Percentiles rank a stretch among this genome's conserved stretches.
These are phyloP conservation scores for Therioaphis trifolii DNA, from an alignment of 2,888 invertebrate genomes.

Conservation along the genomic window DNA sequence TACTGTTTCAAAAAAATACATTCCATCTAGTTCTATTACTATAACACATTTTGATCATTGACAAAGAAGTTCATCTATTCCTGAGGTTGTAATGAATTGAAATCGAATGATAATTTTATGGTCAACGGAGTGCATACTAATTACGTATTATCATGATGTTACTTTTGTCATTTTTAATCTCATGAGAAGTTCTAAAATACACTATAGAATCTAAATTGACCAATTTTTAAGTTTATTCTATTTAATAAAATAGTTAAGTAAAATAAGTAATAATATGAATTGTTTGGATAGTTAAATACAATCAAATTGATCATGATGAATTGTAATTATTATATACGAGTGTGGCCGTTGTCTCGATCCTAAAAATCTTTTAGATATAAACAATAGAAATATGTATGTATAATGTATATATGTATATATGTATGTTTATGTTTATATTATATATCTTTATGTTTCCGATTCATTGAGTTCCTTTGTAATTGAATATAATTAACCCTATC, in stretches of 20 bases:
- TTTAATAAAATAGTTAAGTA: slow-evolving; percentile 31
- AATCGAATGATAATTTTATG: too few relatives aligned
- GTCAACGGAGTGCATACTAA: too few relatives aligned
- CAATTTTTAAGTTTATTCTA: slow-evolving; percentile 19
- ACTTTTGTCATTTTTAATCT: slow-evolving; percentile 1
- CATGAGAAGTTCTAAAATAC: neutral
- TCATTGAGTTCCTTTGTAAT: too few relatives aligned
- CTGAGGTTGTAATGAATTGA: too few relatives aligned
- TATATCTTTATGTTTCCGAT: too few relatives aligned
- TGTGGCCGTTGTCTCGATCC: neutral
- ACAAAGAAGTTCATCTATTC: too few relatives aligned
- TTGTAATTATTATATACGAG: neutral
- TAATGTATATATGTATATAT: neutral
- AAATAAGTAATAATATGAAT: neutral
- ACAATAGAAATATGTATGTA: neutral
- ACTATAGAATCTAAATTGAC: neutral
- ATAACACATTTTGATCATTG: too few relatives aligned
- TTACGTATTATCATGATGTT: too few relatives aligned
- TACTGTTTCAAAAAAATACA: neutral
- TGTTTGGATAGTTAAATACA: slow-evolving; percentile 21
- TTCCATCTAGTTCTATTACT: too few relatives aligned
- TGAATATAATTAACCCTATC: too few relatives aligned
- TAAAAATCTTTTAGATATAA: neutral
- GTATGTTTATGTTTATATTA: too few relatives aligned
- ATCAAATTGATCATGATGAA: slow-evolving; percentile 1